Conservation (phyloP, 2,797 vertebrate species). For the Sphenopsis melanotis region DNA sequence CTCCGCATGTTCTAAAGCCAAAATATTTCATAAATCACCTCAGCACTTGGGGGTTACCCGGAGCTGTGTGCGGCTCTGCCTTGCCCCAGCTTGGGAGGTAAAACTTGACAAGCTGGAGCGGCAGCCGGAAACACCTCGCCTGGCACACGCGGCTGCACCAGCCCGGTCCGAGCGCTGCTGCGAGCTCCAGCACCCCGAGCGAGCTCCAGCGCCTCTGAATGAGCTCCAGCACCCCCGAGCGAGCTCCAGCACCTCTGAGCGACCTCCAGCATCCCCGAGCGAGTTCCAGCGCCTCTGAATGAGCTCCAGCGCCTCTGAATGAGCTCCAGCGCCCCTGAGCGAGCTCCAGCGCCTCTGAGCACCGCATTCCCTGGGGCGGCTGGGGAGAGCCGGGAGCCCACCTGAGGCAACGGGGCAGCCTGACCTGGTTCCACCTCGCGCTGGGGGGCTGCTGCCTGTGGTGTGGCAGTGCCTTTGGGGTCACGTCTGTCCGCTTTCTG, state of each 20-base stretch:
- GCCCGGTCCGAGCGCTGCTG: rapidly evolving
- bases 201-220: rapidly evolving
- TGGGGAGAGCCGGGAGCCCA: not conserved
- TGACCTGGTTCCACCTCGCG: not conserved
- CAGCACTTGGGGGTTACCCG: not conserved
- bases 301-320: rapidly evolving
- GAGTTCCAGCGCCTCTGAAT: rapidly evolving
- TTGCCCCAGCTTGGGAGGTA: not conserved
- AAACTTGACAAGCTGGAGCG: not conserved
- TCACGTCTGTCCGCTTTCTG: not conserved
- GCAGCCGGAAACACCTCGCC: not conserved
- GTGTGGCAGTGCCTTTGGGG: not conserved
- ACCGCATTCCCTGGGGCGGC: rapidly evolving
- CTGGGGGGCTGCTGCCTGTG: not conserved
- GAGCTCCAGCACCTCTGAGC: rapidly evolving
- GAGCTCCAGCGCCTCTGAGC: not conserved
- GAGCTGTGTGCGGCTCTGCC: not conserved
- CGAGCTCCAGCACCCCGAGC: rapidly evolving
- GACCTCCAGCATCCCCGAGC: no score
- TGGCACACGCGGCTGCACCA: rapidly evolving
- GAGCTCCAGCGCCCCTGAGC: rapidly evolving
- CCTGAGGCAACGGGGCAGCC: not conserved
- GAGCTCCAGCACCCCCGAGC: rapidly evolving
- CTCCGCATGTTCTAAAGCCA: not conserved
- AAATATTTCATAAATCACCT: not conserved